Conservation (phyloP, 1,140 invertebrate genomes). For the Eurosta solidaginis region DNA sequence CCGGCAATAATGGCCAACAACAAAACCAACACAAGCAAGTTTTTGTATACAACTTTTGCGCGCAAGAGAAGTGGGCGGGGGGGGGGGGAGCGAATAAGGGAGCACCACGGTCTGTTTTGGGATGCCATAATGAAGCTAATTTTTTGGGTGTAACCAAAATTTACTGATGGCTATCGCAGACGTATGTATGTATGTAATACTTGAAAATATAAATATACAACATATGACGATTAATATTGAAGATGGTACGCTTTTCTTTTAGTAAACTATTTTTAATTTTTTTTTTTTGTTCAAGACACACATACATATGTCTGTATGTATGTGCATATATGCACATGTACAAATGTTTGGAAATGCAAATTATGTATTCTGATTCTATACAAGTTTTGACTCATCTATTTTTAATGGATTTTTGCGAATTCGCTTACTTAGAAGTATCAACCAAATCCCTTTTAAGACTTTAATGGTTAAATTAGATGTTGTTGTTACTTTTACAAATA, state of each 20-base stretch:
- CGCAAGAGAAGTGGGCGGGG: background rate
- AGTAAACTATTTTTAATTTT: background rate
- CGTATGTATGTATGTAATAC: no score
- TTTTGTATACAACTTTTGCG: background rate
- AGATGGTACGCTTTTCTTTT: slow-evolving; percentile 11
- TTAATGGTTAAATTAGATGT: background rate
- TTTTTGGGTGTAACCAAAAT: slow-evolving; percentile 26
- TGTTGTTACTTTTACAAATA: slow-evolving; percentile 7
- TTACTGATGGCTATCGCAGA: background rate
- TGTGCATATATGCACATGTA: slow-evolving; percentile 22
- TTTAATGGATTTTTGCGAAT: background rate
- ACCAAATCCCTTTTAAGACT: background rate
- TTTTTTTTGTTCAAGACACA: background rate
- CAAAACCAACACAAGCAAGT: background rate
- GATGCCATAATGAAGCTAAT: background rate
- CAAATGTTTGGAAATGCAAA: background rate
- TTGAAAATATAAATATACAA: background rate
- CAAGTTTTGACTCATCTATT: slow-evolving; percentile 2
- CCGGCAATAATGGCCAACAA: background rate
- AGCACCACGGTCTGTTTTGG: background rate
- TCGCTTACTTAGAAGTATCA: background rate
- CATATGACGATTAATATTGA: background rate
- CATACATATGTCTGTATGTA: background rate
- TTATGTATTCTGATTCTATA: no score
- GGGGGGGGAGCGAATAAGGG: background rate